Evolutionary conservation across 2,113 vertebrate species (phyloP).

Genomic region (Mystacornis crossleyi): DNA sequence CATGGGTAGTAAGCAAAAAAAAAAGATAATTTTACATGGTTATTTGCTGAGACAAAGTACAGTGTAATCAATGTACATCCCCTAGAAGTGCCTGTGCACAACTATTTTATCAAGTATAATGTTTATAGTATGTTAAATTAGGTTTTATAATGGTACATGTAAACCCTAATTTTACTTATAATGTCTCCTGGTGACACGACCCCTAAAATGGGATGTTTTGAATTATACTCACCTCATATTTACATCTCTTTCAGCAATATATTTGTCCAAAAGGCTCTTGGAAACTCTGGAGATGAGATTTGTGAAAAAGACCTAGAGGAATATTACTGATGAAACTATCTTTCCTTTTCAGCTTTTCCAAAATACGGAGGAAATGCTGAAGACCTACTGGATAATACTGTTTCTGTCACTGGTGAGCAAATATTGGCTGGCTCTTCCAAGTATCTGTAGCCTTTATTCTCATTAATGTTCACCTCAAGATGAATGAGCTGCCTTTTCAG

Average conservation of each 20-base stretch:
- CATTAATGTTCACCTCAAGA: background rate
- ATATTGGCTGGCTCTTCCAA: background rate
- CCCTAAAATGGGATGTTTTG: background rate
- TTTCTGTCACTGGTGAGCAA: background rate
- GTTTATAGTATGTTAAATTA: background rate
- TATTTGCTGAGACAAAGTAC: background rate
- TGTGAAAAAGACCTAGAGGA: background rate
- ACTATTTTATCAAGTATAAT: background rate
- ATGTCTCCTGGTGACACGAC: background rate
- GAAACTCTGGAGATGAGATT: background rate
- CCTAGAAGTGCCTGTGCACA: background rate
- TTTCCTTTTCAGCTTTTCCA: background rate
- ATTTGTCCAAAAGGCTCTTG: background rate
- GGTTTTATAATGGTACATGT: background rate
- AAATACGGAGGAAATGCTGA: background rate
- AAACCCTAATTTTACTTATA: background rate
- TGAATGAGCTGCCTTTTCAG: constrained; percentile 16
- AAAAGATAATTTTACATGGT: background rate
- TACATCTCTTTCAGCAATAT: background rate
- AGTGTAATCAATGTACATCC: background rate
- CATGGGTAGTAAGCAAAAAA: background rate
- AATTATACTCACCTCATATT: background rate
- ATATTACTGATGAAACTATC: background rate
- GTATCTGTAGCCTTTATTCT: background rate
- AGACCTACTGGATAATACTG: background rate